Base-by-base conservation (phyloP, 2,797 vertebrate species). In the Hypotaenidia philippensis region DNA sequence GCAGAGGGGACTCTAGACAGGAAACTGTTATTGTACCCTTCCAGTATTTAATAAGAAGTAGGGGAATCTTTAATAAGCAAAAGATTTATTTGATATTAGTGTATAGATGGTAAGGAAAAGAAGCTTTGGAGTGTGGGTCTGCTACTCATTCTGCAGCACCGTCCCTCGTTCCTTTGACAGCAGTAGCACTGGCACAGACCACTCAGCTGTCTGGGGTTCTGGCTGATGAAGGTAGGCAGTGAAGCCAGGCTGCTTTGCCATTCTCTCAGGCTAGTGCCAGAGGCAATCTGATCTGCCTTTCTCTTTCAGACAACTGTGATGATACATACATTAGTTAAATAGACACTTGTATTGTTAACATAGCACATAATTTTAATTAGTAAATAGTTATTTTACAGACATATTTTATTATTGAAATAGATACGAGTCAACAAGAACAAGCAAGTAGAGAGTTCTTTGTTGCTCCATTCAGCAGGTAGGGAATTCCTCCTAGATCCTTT, bases 241-340 rank as follows among this genome's bases (percentile, higher is more conserved):
- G 83, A 60, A 88, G 57, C 44, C 77, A 57, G 90, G 32, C 80
- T 92, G 72, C 40, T 80, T 64, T 94, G 72, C 69, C 57, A 45
- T 96, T 94, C 47, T 59, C 88, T 94, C 82, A 85, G 84, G 92
- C 92, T 95, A 78, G n/a, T 96, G 92, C 93, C 92, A 93, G 68
- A 91, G 95, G 90, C 86, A 92, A 89, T 93, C 59, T 83, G 36
- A 77, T 91, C 64, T 78, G 60, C 53, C 57, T 96, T 89, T 87
- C 83, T 53, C 78, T 87, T 93, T 89, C 83, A 63, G 83, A 80
- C 93, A 91, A 79, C 74, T 89, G 61, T 71, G 56, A 68, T 94
- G 91, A 88, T 72, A 76, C 47, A 63, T 70, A 89, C 56, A 90
- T 91, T 89, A 79, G 89, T 91, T 89, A 94, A 89, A 55, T 29